Conservation (phyloP, 2,888 invertebrate species). For the Nebria brevicollis region DNA sequence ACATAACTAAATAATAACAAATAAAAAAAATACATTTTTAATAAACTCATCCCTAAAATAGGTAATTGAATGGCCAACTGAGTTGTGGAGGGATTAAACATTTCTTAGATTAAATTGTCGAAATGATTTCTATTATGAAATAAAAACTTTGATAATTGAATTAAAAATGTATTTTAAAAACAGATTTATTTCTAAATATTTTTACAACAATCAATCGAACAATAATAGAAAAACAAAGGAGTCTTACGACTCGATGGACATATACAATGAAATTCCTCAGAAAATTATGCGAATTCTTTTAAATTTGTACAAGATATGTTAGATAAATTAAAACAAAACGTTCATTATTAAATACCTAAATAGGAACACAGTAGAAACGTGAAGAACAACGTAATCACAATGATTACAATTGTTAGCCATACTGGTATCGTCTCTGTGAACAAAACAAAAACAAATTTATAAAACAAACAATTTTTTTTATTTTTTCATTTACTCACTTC, state of each 20-base stretch:
- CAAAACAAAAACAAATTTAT: conserved; percentile 46
- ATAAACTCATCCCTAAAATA: too few species aligned
- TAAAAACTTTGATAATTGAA: too few species aligned
- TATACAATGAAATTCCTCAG: conserved; percentile 14
- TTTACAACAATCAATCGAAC: conserved; percentile 26
- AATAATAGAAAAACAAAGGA: conserved; percentile 8
- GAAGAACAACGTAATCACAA: conserved; percentile 79
- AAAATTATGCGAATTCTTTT: conserved; percentile 19
- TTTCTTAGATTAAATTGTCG: too few species aligned
- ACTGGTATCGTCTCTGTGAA: conserved; percentile 83
- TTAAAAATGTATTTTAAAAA: conserved; percentile 27
- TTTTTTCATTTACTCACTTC: conserved; percentile 67
- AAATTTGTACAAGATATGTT: conserved; percentile 30
- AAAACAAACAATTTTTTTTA: conserved; percentile 38
- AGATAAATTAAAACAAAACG: conserved; percentile 31
- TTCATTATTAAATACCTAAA: conserved; percentile 72
- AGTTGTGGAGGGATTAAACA: too few species aligned
- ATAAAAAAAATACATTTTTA: too few species aligned
- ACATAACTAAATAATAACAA: too few species aligned
- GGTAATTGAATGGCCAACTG: too few species aligned
- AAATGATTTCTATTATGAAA: too few species aligned
- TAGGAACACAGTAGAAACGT: conserved; percentile 87
- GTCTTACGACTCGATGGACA: neutral
- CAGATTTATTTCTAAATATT: conserved; percentile 35
- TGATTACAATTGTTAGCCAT: conserved; percentile 81